Conservation (phyloP, 2,113 vertebrate genomes). For the Hoplias malabaricus region DNA sequence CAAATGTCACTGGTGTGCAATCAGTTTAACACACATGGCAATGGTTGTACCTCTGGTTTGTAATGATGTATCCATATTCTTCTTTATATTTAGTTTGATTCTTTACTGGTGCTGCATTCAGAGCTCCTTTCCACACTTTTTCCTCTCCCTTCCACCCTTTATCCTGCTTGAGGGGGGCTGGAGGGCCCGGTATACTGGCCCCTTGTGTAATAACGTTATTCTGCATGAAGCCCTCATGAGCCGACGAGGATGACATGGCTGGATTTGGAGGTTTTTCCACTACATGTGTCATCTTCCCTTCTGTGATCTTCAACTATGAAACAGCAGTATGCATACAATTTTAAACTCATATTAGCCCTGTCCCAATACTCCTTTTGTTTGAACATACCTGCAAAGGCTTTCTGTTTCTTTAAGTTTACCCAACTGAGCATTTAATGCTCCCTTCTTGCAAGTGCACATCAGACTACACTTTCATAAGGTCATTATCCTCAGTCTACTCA, state of each 20-base stretch:
- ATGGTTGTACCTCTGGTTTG: constrained; percentile 81
- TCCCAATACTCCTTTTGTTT: too few relatives aligned
- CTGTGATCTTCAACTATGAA: constrained; percentile 58
- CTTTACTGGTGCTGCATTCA: neutral
- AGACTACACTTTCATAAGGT: too few relatives aligned
- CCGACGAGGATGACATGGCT: constrained; percentile 29
- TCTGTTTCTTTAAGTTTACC: too few relatives aligned
- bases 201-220: constrained; percentile 21
- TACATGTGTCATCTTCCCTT: constrained; percentile 64
- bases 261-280: constrained; percentile 33
- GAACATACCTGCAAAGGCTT: too few relatives aligned
- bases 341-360: too few relatives aligned
- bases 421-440: too few relatives aligned
- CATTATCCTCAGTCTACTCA: too few relatives aligned
- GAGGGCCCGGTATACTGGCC: neutral
- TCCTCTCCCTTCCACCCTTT: constrained; percentile 35
- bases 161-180: neutral
- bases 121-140: constrained; percentile 32
- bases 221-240: neutral
- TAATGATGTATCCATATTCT: constrained; percentile 86
- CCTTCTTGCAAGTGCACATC: too few relatives aligned
- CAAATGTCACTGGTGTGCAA: neutral
- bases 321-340: too few relatives aligned
- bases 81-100: constrained; percentile 54
- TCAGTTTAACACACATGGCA: neutral